Conservation (phyloP, 2,888 invertebrate genomes). For the Glomeris marginata region DNA sequence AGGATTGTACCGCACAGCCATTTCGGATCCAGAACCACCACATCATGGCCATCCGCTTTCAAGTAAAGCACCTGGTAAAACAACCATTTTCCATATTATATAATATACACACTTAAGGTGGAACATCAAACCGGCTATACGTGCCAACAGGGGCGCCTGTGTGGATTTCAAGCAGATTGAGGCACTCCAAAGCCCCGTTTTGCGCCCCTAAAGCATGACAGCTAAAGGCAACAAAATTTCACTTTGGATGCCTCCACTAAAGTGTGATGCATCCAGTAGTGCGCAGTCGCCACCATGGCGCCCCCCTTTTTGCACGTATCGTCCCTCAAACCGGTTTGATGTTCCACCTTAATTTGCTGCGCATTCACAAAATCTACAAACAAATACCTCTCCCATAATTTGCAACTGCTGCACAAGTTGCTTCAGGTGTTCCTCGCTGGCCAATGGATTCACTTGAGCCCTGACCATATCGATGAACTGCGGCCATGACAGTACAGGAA, state of each 20-base stretch:
- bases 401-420: slow-evolving; percentile 47
- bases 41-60: slow-evolving; percentile 40
- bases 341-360: no score
- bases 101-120: slow-evolving; percentile 6
- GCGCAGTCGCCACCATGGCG: no score
- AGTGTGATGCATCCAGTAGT: no score
- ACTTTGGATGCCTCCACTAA: no score
- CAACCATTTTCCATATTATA: background rate
- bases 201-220: no score
- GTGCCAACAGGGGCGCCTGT: no score
- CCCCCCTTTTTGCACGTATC: no score
- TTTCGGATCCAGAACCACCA: slow-evolving; percentile 47
- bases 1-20: slow-evolving; percentile 53
- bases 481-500: slow-evolving; percentile 45
- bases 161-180: no score
- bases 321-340: no score
- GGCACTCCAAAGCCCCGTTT: no score
- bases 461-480: slow-evolving; percentile 42
- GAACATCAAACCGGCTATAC: no score
- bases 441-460: slow-evolving; percentile 45
- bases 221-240: no score
- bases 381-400: slow-evolving; percentile 44
- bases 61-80: slow-evolving; percentile 40
- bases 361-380: background rate
- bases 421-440: slow-evolving; percentile 45